Conservation (phyloP, 2,888 invertebrate species). For the Phlogophora meticulosa region DNA sequence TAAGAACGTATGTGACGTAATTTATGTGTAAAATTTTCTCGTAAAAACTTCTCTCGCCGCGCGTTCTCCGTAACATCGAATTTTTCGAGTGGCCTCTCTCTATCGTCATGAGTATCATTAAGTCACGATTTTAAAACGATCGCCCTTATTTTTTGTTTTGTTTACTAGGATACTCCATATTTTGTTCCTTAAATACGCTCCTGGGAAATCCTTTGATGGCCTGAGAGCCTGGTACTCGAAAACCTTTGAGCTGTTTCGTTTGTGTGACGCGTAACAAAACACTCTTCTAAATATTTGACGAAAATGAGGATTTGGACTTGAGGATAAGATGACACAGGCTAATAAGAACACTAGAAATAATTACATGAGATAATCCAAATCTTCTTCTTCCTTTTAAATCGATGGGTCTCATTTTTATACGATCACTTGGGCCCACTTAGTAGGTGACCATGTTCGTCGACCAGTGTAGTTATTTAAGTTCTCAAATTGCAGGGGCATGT, state of each 20-base stretch:
- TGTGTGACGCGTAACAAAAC: conserved; percentile 65
- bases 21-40: conserved; percentile 86
- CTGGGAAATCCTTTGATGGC: conserved; percentile 69
- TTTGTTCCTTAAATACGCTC: conserved; percentile 69
- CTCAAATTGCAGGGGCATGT: background rate
- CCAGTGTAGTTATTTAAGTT: background rate
- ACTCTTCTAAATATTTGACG: conserved; percentile 50
- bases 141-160: conserved; percentile 75
- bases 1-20: conserved; percentile 80
- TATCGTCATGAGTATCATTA: conserved; percentile 80
- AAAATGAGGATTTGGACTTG: conserved; percentile 31
- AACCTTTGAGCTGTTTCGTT: conserved; percentile 64
- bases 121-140: conserved; percentile 80
- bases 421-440: background rate
- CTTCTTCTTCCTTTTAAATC: background rate
- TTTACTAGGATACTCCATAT: conserved; percentile 69
- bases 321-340: conserved; percentile 18
- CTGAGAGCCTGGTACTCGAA: conserved; percentile 62
- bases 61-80: conserved; percentile 76
- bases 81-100: conserved; percentile 74
- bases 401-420: too few species aligned
- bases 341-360: conserved; percentile 20
- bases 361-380: conserved; percentile 2
- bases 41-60: conserved; percentile 81
- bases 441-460: background rate